Evolutionary conservation across 2,797 vertebrate species (phyloP), one percentile per base, ranked within the genome.

Genomic region (Ibycter americanus): DNA sequence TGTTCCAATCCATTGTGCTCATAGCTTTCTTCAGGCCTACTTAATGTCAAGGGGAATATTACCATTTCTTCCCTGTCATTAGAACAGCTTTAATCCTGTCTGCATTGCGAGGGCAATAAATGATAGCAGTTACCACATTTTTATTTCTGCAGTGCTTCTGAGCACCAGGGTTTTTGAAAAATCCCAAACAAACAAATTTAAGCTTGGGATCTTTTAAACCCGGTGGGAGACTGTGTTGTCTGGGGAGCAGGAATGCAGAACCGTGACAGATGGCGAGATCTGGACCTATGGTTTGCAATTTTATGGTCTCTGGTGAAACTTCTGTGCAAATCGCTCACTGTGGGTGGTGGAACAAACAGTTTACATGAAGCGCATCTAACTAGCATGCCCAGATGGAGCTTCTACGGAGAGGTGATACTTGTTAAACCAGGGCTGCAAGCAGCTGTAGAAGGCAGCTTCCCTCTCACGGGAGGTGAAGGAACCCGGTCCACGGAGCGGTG

Each of bases 321-420:
- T 95, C 66, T 83, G 84, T 29, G 77, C 0, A 3, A 87, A 91
- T 54, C 13, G 5, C 61, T 95, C 52, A 0, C 62, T 8, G 92
- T 93, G 77, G 92, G 95, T 93, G 93, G 93, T 95, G 90, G 90
- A 96, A 89, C 90, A 91, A 96, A 95, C 87, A 94, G 61, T 94
- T 96, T 89, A 65, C 87, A 84, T 34, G 80, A 67, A 89, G 56
- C 51, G 54, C 40, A 92, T 67, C 76, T 67, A 89, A 52, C 38
- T 71, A 77, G 68, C 2, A 1, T 34, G 68, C 54, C 90, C 96
- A 96, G 93, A 96, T 93, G 90, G 92, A 96, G 68, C 62, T 80
- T 72, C 65, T 78, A 8, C 0, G 0, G 61, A 59, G 76, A 73
- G 65, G 65, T 66, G 76, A 76, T 19, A 19, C 55, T 62, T 77